Conservation (phyloP, 2,797 vertebrate genomes). For the Aselliscus stoliczkanus region DNA sequence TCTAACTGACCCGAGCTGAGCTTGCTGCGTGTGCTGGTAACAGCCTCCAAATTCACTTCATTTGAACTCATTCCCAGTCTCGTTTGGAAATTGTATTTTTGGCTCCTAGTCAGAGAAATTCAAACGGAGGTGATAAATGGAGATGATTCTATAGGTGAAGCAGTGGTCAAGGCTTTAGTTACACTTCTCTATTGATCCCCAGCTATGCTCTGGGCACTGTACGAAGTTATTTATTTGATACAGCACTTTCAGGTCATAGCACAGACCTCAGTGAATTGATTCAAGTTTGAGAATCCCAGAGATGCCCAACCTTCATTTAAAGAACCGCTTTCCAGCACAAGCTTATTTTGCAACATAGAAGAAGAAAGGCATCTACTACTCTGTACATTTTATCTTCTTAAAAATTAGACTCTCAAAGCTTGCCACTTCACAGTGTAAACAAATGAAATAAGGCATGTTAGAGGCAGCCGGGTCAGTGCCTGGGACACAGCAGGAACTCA, state of each 20-base stretch:
- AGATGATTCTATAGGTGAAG: neutral
- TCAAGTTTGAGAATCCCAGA: neutral
- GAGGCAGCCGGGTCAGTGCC: neutral
- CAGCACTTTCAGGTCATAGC: neutral
- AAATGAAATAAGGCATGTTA: neutral
- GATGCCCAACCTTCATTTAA: neutral
- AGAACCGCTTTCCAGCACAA: neutral
- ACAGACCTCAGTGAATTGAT: neutral
- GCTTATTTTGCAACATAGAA: neutral
- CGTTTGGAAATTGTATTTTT: conserved; percentile 42
- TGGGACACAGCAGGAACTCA: neutral
- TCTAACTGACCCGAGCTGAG: neutral
- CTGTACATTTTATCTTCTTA: neutral
- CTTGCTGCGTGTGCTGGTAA: neutral
- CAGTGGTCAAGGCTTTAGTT: conserved; percentile 1
- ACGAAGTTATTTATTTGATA: neutral
- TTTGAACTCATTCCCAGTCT: neutral
- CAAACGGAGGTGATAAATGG: conserved; percentile 38
- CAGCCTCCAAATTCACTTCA: conserved; percentile 14
- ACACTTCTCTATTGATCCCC: conserved; percentile 27
- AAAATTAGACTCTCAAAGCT: neutral
- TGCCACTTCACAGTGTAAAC: neutral
- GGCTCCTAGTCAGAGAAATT: neutral
- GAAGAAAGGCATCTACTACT: neutral
- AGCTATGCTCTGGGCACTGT: neutral